A percentile compares a stretch with the other conserved stretches of the same genome.
These are phyloP conservation scores for Paraescarpia echinospica DNA, from an alignment of 1,140 invertebrate genomes.

Conservation along the genomic window DNA sequence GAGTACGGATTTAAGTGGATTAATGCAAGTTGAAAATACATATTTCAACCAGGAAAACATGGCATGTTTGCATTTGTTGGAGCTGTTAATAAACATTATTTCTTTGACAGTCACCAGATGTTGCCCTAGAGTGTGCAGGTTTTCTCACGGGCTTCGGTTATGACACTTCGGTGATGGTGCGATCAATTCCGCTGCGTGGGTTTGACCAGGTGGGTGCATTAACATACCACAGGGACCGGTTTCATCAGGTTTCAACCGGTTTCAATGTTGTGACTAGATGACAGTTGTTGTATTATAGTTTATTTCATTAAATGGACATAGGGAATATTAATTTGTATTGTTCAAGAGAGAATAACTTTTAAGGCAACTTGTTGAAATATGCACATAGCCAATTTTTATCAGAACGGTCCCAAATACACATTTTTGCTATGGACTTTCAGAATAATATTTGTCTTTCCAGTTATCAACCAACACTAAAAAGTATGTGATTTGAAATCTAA, in stretches of 20 bases:
- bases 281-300: neutral
- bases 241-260: neutral
- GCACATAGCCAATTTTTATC: too few species aligned
- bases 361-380: too few species aligned
- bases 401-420: too few species aligned
- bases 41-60: too few species aligned
- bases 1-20: too few species aligned
- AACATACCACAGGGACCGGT: neutral
- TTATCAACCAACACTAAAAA: too few species aligned
- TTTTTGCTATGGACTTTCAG: too few species aligned
- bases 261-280: neutral
- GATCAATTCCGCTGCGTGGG: slow-evolving; percentile 86
- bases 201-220: slow-evolving; percentile 75
- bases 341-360: too few species aligned
- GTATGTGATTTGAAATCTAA: too few species aligned
- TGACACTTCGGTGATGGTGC: slow-evolving; percentile 82
- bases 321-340: neutral
- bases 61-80: neutral
- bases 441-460: too few species aligned
- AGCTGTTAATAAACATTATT: neutral
- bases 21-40: too few species aligned
- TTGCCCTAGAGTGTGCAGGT: slow-evolving; percentile 94
- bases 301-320: neutral
- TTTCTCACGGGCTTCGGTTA: slow-evolving; percentile 88
- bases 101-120: slow-evolving; percentile 60